Evolutionary conservation across 1,140 invertebrate genomes (phyloP).

Genomic region (Adelges cooleyi): DNA sequence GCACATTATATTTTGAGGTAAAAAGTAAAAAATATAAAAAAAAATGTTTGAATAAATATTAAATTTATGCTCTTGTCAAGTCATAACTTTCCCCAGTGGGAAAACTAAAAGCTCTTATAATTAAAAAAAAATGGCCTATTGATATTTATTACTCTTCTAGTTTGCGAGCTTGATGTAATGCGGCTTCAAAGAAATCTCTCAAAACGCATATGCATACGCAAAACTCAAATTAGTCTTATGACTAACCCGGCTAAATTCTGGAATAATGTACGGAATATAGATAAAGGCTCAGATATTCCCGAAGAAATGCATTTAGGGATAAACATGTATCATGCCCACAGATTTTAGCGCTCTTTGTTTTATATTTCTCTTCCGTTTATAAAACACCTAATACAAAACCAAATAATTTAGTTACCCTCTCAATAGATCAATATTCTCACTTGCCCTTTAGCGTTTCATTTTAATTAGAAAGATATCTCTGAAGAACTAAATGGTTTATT

Average conservation of each 20-base stretch:
- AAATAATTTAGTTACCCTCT: background rate
- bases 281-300: background rate
- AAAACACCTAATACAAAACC: background rate
- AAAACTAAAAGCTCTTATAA: too few relatives aligned
- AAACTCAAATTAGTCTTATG: background rate
- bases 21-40: too few relatives aligned
- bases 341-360: background rate
- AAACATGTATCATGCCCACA: background rate
- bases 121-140: too few relatives aligned
- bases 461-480: background rate
- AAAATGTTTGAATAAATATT: too few relatives aligned
- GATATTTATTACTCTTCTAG: too few relatives aligned
- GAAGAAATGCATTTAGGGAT: background rate
- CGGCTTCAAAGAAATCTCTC: too few relatives aligned
- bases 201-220: too few relatives aligned
- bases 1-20: too few relatives aligned
- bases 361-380: background rate
- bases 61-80: too few relatives aligned
- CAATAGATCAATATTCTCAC: background rate
- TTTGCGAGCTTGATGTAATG: too few relatives aligned
- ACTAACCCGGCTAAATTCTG: background rate
- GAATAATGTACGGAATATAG: background rate
- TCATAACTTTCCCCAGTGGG: too few relatives aligned
- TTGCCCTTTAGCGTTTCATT: background rate
- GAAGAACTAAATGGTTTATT: background rate